These are phyloP conservation scores for Petrophora chlorosata DNA, from an alignment of 2,888 invertebrate genomes.

Conservation along the genomic window DNA sequence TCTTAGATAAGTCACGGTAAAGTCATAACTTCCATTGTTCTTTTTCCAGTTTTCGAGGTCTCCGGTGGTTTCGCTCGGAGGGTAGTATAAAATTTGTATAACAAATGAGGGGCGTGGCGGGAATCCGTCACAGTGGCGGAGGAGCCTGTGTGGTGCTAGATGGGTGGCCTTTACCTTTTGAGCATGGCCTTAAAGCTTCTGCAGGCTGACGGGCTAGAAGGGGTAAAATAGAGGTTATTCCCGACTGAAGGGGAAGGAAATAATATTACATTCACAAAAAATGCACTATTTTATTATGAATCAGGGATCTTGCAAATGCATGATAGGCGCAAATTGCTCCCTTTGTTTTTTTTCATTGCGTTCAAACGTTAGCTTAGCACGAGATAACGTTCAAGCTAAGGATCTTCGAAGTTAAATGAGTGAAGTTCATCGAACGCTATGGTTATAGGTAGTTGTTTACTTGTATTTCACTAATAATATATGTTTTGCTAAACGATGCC, in stretches of 20 bases:
- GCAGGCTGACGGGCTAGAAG: neutral
- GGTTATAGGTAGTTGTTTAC: constrained; percentile 62
- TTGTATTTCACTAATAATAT: constrained; percentile 67
- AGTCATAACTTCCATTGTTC: constrained; percentile 54
- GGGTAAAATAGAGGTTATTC: no score
- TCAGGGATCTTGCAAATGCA: no score
- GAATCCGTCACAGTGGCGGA: constrained; percentile 82
- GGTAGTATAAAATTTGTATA: constrained; percentile 84
- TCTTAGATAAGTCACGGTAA: constrained; percentile 38
- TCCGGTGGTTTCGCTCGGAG: constrained; percentile 69
- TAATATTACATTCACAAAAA: no score
- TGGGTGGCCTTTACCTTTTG: constrained; percentile 61
- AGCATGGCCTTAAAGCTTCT: neutral
- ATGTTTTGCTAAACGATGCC: constrained; percentile 62
- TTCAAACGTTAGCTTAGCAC: no score
- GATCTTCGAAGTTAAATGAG: no score
- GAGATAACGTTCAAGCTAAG: no score
- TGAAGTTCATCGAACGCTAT: constrained; percentile 40
- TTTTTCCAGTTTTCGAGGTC: constrained; percentile 54
- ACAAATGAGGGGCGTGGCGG: constrained; percentile 80
- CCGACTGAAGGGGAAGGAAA: no score
- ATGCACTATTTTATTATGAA: no score
- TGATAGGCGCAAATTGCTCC: no score
- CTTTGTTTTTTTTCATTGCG: no score
- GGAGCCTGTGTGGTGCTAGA: constrained; percentile 74